phyloP scores from a whole-genome alignment of 2,113 vertebrate species.

The Gavia stellata region DNA sequence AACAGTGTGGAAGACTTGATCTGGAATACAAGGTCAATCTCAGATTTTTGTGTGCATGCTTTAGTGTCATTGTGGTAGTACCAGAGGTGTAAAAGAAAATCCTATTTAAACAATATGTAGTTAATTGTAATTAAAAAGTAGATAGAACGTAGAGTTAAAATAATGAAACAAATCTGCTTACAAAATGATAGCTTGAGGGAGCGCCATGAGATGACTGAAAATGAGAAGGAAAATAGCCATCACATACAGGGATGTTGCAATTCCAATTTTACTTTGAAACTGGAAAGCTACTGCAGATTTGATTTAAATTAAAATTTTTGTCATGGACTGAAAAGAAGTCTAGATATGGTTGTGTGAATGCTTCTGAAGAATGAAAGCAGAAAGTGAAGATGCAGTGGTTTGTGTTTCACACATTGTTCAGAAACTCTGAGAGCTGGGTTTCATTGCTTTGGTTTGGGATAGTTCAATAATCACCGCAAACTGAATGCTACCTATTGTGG shows the following conservation, averaged over 20 bases:
- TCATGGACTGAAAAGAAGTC: background rate
- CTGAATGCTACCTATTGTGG: background rate
- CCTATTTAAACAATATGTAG: background rate
- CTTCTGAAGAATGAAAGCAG: background rate
- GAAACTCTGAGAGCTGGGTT: background rate
- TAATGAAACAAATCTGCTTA: background rate
- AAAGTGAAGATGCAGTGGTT: background rate
- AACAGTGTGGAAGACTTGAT: background rate
- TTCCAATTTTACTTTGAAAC: background rate
- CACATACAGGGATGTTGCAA: background rate
- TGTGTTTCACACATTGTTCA: background rate
- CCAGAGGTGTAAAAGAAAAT: background rate
- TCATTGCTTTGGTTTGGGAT: background rate
- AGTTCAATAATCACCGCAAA: background rate
- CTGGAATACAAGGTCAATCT: background rate
- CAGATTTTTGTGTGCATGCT: background rate
- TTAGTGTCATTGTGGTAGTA: background rate
- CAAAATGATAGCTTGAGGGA: background rate
- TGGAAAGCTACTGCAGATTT: background rate
- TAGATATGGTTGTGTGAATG: background rate
- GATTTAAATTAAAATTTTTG: background rate
- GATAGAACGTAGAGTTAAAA: background rate
- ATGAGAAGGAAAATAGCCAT: background rate
- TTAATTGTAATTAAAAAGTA: background rate
- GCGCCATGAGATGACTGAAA: background rate